phyloP scores from a whole-genome alignment of 2,113 vertebrate species.

The Ursus arctos region DNA sequence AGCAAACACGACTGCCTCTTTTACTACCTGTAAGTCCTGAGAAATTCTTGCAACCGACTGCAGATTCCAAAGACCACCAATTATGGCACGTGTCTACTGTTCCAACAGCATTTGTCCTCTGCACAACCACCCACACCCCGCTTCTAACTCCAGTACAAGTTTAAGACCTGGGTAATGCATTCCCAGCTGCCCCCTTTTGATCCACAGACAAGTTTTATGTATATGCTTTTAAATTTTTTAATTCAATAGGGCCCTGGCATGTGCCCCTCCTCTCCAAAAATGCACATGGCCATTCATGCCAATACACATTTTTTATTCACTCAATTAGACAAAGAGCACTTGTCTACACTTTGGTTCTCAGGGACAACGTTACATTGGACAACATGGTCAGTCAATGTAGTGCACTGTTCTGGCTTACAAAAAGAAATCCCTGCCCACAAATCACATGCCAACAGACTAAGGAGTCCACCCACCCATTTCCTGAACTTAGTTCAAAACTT shows the following conservation, averaged over 20 bases:
- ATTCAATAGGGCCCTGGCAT: neutral
- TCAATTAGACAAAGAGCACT: constrained; percentile 67
- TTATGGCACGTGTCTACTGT: neutral
- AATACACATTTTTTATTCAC: constrained; percentile 46
- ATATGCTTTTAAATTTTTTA: neutral
- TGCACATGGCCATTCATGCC: constrained; percentile 33
- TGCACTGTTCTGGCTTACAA: constrained; percentile 79
- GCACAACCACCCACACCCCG: neutral
- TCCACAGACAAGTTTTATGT: neutral
- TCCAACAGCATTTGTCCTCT: neutral
- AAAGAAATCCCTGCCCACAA: constrained; percentile 87
- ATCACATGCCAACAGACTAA: constrained; percentile 79
- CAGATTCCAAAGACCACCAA: constrained; percentile 7
- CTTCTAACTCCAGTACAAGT: neutral
- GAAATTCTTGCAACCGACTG: neutral
- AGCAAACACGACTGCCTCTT: neutral
- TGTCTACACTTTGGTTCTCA: constrained; percentile 57
- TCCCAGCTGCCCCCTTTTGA: neutral
- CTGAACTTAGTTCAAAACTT: constrained; percentile 76
- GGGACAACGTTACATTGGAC: neutral
- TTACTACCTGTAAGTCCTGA: neutral
- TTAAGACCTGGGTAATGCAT: neutral
- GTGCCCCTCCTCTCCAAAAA: constrained; percentile 32
- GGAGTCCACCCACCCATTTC: constrained; percentile 67
- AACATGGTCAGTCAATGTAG: constrained; percentile 37